phyloP scores from a whole-genome alignment of 1,140 invertebrate genomes.

The Trichoplusia ni region DNA sequence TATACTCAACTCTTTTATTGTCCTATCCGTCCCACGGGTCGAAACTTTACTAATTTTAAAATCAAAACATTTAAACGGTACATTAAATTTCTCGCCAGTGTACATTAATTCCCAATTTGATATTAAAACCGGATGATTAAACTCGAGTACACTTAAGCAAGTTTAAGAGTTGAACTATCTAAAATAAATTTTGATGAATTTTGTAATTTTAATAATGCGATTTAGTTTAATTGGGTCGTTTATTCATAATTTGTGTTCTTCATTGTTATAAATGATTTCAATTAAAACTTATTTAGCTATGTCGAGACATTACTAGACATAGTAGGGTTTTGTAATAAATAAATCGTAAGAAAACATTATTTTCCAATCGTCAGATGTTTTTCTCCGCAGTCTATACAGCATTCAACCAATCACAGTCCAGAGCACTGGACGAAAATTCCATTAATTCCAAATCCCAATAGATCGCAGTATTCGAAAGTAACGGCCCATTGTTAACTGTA shows the following conservation, averaged over 20 bases:
- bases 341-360: too few species aligned
- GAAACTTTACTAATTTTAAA: conserved; percentile 31
- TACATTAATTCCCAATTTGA: conserved; percentile 21
- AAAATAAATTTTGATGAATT: background rate
- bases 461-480: background rate
- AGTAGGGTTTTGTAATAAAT: too few species aligned
- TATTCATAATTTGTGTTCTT: too few species aligned
- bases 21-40: background rate
- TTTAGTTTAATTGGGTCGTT: too few species aligned
- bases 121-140: conserved; percentile 26
- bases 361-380: too few species aligned
- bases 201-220: too few species aligned
- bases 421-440: too few species aligned
- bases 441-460: background rate
- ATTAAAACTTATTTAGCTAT: too few species aligned
- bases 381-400: too few species aligned
- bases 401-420: too few species aligned
- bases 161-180: background rate
- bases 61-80: conserved; percentile 21
- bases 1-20: conserved; percentile 14
- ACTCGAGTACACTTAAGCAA: conserved; percentile 11
- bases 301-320: too few species aligned
- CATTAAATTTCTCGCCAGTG: conserved; percentile 8
- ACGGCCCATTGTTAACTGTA: background rate
- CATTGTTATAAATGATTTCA: too few species aligned